Conservation (phyloP, 2,888 invertebrate species). For the Alcis repandata region DNA sequence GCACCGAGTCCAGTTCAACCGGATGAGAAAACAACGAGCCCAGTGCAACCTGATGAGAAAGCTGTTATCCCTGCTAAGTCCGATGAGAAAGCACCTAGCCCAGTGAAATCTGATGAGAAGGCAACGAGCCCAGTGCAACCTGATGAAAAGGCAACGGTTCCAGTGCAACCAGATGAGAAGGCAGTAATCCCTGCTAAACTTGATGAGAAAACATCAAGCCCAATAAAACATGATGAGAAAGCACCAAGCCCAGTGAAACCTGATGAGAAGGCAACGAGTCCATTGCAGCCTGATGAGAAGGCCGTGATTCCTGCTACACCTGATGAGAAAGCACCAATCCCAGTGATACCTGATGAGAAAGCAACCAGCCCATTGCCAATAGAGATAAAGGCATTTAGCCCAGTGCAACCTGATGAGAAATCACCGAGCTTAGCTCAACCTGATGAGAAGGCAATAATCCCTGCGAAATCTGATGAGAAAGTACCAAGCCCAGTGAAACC, state of each 20-base stretch:
- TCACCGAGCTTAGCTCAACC: not conserved
- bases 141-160: slow-evolving; percentile 7
- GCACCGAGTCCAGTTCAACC: slow-evolving; percentile 20
- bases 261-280: not conserved
- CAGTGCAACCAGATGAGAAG: not conserved
- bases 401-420: not conserved
- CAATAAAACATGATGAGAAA: not conserved
- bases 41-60: not conserved
- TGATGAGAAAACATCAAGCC: not conserved
- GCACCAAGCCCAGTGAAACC: too few relatives aligned
- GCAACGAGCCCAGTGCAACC: slow-evolving; percentile 14
- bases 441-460: not conserved
- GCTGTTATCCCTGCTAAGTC: slow-evolving; percentile 2
- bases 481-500: not conserved
- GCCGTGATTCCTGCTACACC: slow-evolving; percentile 23
- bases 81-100: slow-evolving; percentile 15
- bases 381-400: slow-evolving; percentile 27
- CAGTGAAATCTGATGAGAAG: slow-evolving; percentile 30
- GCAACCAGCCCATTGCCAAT: not conserved
- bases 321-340: slow-evolving; percentile 18
- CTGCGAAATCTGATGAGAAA: not conserved
- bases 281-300: slow-evolving; percentile 10
- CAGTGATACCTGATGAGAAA: not conserved
- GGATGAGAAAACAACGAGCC: slow-evolving; percentile 34
- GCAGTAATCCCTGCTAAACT: slow-evolving; percentile 28